Base-by-base conservation (phyloP, 2,888 invertebrate genomes). In the Oxycera nigricornis region DNA sequence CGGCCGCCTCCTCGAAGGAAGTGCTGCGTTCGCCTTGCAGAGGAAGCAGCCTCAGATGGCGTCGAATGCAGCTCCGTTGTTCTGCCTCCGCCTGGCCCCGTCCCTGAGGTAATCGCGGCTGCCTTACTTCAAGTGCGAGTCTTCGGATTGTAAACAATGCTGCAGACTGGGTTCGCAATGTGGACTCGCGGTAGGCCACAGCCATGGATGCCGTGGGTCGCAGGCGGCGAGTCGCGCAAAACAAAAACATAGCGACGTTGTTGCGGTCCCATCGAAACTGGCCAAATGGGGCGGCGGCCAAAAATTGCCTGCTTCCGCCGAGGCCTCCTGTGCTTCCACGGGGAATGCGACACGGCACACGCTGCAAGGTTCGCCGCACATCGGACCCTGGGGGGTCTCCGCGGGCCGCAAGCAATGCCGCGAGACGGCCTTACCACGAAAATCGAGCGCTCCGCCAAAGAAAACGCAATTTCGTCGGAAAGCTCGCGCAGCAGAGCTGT, bases 111-210 rank as follows among this genome's bases (percentile, higher is more conserved):
- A 22, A 24, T 55, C 24, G 9, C 30, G 2, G n/a, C 41, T n/a
- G 65, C 70, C 55, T 70, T 55, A 52, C 55, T 70, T 70, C 31
- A 31, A 52, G 70, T n/a, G n/a, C n/a, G n/a, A n/a, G n/a, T 52
- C n/a, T 52, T 50, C 30, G 67, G 20, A 30, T 52, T 70, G 70
- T 70, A 70, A 70, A 70, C 70, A 70, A 70, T 46, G 55, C 70
- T 22, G 55, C n/a, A 52, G 55, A 22, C 31, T 30, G 30, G 2
- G 30, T 30, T 59, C 14, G 17, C 24, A 7, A 14, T 6, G 24
- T 24, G 4, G 24, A 6, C 24, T 4, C n/a, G n/a, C n/a, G n/a
- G n/a, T n/a, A n/a, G 62, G 22, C 7, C 62, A 20, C 17, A 30
- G 22, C 39, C 65, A 65, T 65, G 20, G 9, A 0, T 14, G 11